A percentile compares a stretch with the other conserved stretches of the same genome.
phyloP scores from a whole-genome alignment of 1,140 invertebrate species.

The Penaeus chinensis region DNA sequence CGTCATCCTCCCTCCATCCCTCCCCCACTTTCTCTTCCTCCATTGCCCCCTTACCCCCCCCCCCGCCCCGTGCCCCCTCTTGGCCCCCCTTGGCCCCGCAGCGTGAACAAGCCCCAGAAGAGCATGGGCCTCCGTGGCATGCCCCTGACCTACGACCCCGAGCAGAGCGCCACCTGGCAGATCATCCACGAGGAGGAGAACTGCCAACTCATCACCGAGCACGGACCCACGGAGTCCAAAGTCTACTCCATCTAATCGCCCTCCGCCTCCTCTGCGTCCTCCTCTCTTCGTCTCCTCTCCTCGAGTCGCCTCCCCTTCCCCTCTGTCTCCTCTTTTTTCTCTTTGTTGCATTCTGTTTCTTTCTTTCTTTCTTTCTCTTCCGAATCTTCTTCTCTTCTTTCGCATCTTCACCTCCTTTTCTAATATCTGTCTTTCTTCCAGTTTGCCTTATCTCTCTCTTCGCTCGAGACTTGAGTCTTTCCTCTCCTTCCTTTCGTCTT shows the following conservation, averaged over 20 bases:
- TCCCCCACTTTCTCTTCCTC: background rate
- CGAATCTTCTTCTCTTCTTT: background rate
- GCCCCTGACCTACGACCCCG: slow-evolving; percentile 61
- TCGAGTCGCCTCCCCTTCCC: background rate
- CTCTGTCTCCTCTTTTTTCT: background rate
- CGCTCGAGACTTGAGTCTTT: no score
- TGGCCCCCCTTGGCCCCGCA: slow-evolving; percentile 26
- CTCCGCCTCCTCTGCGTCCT: background rate
- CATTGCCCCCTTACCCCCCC: background rate
- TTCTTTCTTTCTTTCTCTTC: background rate
- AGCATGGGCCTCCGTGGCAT: slow-evolving; percentile 55
- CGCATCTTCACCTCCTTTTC: background rate
- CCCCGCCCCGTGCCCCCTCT: background rate
- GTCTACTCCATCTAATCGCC: slow-evolving; percentile 62
- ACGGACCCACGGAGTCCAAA: slow-evolving; percentile 63
- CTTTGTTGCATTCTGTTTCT: background rate
- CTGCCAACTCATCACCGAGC: slow-evolving; percentile 63
- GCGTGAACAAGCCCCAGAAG: slow-evolving; percentile 62
- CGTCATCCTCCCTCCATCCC: background rate
- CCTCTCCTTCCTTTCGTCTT: no score
- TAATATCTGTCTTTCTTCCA: no score
- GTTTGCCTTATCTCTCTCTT: no score
- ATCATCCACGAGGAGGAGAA: slow-evolving; percentile 63
- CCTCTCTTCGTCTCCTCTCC: background rate
- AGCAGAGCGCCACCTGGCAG: slow-evolving; percentile 63